A percentile compares a stretch with the other conserved stretches of the same genome.
Evolutionary conservation across 2,113 vertebrate genomes (phyloP).

Genomic region (Poeciliopsis prolifica): DNA sequence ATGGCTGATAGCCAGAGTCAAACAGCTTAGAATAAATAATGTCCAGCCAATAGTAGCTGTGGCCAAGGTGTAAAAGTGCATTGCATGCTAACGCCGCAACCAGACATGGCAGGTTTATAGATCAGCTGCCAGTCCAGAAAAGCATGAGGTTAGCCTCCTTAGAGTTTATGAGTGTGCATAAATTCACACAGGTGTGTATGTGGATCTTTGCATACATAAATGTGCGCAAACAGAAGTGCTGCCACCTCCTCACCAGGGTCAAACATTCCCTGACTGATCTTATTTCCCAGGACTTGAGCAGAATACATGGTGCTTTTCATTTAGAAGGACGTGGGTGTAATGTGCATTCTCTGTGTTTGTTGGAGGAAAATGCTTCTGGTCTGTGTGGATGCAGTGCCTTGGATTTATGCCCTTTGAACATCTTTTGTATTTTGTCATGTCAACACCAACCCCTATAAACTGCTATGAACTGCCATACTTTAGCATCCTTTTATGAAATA

Average conservation of each 20-base stretch:
- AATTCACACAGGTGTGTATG: constrained; percentile 9
- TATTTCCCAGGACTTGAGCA: constrained; percentile 74
- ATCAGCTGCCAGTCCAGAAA: constrained; percentile 53
- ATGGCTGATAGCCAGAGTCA: constrained; percentile 18
- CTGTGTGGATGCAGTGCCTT: neutral
- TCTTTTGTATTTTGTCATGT: neutral
- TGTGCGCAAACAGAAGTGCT: constrained; percentile 46
- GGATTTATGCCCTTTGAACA: neutral
- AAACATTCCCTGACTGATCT: constrained; percentile 77
- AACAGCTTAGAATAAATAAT: constrained; percentile 43
- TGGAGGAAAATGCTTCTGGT: constrained; percentile 28
- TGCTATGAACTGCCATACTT: no score
- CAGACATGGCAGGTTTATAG: constrained; percentile 46
- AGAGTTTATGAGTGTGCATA: constrained; percentile 45
- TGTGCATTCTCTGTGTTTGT: constrained; percentile 44
- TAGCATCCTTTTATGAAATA: no score
- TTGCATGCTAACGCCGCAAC: constrained; percentile 51
- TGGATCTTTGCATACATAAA: constrained; percentile 50
- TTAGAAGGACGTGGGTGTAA: constrained; percentile 43
- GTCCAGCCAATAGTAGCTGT: constrained; percentile 35
- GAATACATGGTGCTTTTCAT: constrained; percentile 77
- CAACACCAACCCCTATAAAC: neutral
- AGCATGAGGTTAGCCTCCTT: constrained; percentile 35
- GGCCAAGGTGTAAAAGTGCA: constrained; percentile 42
- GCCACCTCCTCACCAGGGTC: constrained; percentile 62